These are phyloP conservation scores for Halocaridina rubra DNA, from an alignment of 2,888 invertebrate species.

Conservation along the genomic window DNA sequence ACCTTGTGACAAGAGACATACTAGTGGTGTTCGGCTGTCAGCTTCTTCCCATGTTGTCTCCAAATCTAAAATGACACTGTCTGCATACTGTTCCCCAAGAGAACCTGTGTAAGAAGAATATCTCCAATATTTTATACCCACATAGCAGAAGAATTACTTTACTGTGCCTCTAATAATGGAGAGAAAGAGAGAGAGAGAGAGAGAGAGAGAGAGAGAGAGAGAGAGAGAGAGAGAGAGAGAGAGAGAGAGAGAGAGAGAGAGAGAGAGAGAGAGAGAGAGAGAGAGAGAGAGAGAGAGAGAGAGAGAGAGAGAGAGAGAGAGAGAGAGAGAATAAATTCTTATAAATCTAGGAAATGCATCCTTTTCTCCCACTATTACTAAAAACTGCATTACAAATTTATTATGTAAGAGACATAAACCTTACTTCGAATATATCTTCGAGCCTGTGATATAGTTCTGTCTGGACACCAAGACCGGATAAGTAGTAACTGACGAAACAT, in stretches of 20 bases:
- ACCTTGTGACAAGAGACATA: slow-evolving; percentile 93
- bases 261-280: too few relatives aligned
- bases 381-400: background rate
- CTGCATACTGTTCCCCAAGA: slow-evolving; percentile 87
- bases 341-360: too few relatives aligned
- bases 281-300: too few relatives aligned
- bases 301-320: too few relatives aligned
- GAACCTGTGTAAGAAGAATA: slow-evolving; percentile 80
- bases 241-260: background rate
- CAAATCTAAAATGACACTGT: slow-evolving; percentile 90
- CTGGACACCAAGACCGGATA: slow-evolving; percentile 94
- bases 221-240: background rate
- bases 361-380: background rate
- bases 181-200: background rate
- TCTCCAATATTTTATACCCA: too few relatives aligned
- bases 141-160: too few relatives aligned
- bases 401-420: background rate
- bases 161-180: too few relatives aligned
- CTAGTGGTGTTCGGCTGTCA: slow-evolving; percentile 86
- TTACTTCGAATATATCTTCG: slow-evolving; percentile 87
- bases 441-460: slow-evolving; percentile 92
- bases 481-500: slow-evolving; percentile 87
- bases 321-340: too few relatives aligned
- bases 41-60: slow-evolving; percentile 92
- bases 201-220: background rate